These are phyloP conservation scores for Etia nguti DNA, from an alignment of 2,113 vertebrate genomes.

Conservation along the genomic window DNA sequence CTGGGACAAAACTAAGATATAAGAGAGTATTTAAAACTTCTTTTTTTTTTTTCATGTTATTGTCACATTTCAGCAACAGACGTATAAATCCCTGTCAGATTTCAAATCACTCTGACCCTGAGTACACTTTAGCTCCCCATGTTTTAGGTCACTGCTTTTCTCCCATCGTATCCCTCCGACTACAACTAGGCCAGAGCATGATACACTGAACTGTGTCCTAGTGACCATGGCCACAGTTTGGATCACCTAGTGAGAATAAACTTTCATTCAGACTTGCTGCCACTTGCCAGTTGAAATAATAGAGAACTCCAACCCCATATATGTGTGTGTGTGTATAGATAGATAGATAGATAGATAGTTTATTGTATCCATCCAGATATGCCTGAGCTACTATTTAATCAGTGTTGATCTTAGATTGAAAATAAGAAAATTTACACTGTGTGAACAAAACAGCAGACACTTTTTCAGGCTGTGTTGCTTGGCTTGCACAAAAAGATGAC, in stretches of 20 bases:
- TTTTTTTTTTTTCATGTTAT: not conserved
- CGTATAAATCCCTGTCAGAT: not conserved
- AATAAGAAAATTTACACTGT: not conserved
- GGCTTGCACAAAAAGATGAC: not conserved
- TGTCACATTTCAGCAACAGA: not conserved
- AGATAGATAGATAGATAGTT: not conserved
- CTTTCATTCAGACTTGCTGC: not conserved
- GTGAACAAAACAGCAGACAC: not conserved
- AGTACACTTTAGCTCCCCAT: not conserved
- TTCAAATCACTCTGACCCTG: not conserved
- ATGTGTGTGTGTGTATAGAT: no score
- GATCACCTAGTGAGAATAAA: not conserved
- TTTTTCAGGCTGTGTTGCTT: not conserved
- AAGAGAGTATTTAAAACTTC: not conserved
- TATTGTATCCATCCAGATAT: not conserved
- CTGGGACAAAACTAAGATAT: not conserved
- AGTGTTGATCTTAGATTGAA: not conserved
- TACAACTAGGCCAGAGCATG: not conserved
- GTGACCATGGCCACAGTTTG: not conserved
- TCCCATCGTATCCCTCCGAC: not conserved
- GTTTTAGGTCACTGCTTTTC: not conserved
- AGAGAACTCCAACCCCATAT: not conserved
- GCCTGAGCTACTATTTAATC: not conserved
- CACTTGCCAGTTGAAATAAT: not conserved
- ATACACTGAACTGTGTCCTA: not conserved